Evolutionary conservation across 2,797 vertebrate genomes (phyloP).

Genomic region (Pampus argenteus): DNA sequence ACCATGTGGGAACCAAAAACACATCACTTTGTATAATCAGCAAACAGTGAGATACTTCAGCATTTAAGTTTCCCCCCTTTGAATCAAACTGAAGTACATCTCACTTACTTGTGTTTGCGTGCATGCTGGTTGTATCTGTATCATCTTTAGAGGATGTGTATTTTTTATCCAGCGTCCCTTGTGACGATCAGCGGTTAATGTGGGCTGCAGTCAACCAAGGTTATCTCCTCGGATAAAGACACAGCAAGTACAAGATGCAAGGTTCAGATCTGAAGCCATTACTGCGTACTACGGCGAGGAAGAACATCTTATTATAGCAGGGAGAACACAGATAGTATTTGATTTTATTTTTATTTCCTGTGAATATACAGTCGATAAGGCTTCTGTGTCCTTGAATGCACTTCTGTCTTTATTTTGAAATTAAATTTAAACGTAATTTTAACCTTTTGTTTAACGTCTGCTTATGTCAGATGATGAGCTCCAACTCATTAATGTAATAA

Average conservation of each 20-base stretch:
- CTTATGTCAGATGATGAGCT: neutral
- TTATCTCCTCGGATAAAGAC: constrained; percentile 34
- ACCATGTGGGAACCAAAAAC: constrained; percentile 66
- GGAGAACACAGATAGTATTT: neutral
- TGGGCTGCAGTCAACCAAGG: constrained; percentile 21
- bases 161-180: constrained; percentile 5
- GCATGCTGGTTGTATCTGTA: constrained; percentile 11
- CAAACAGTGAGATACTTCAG: constrained; percentile 31
- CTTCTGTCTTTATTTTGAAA: constrained; percentile 2
- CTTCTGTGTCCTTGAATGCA: neutral
- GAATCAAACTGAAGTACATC: constrained; percentile 17
- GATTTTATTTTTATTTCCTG: neutral
- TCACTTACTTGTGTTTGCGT: constrained; percentile 8
- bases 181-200: constrained; percentile 11
- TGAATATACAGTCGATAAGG: neutral
- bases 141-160: constrained; percentile 19
- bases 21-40: constrained; percentile 51
- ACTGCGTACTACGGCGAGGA: neutral
- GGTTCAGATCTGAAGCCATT: constrained; percentile 19
- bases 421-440: neutral
- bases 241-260: constrained; percentile 24
- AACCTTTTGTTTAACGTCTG: neutral
- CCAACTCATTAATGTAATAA: constrained; percentile 3
- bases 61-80: constrained; percentile 21
- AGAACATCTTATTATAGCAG: neutral